phyloP scores from a whole-genome alignment of 2,113 vertebrate genomes.

The Pteropus alecto region DNA sequence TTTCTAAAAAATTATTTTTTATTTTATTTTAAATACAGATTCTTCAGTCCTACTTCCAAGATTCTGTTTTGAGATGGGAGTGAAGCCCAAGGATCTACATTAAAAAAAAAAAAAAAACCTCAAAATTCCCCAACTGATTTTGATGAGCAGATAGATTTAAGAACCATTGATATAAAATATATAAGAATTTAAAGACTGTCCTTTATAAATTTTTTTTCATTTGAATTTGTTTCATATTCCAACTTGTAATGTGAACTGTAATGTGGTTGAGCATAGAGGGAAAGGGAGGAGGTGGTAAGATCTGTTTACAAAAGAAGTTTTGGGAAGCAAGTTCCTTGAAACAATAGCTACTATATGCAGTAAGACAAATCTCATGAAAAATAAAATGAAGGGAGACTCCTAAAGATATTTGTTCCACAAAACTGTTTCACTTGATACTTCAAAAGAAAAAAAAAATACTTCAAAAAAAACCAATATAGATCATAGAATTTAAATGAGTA shows the following conservation, averaged over 20 bases:
- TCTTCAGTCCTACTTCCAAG: not conserved
- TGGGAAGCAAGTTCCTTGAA: not conserved
- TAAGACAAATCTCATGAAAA: not conserved
- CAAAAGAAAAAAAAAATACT: not conserved
- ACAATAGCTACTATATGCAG: not conserved
- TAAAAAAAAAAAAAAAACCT: not conserved
- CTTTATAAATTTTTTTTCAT: not conserved
- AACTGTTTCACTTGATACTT: not conserved
- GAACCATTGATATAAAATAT: not conserved
- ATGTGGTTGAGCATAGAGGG: not conserved
- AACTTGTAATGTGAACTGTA: not conserved
- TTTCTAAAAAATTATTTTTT: not conserved
- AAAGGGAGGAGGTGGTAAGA: not conserved
- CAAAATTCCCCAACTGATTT: not conserved
- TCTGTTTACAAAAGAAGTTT: not conserved
- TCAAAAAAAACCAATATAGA: not conserved
- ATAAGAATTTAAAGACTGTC: not conserved
- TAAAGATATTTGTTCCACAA: not conserved
- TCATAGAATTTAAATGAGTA: not conserved
- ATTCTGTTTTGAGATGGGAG: conserved; percentile 11
- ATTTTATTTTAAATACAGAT: not conserved
- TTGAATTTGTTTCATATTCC: not conserved
- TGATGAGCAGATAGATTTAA: conserved; percentile 12
- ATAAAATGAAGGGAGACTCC: not conserved
- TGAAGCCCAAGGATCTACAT: not conserved